These are phyloP conservation scores for Rhinoderma darwinii DNA, from an alignment of 2,113 vertebrate genomes.

Conservation along the genomic window DNA sequence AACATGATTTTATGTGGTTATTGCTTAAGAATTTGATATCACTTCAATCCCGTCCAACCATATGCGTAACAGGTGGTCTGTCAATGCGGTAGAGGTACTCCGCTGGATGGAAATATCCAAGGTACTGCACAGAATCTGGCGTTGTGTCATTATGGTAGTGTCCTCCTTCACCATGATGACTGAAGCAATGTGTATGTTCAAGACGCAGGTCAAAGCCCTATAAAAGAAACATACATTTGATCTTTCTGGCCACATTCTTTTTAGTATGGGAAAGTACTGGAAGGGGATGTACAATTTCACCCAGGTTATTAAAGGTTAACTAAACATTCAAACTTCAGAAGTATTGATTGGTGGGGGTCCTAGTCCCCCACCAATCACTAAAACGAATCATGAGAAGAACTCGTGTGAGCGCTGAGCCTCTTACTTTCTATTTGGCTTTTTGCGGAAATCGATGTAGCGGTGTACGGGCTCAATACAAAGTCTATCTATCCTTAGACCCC, in stretches of 20 bases:
- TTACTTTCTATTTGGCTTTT: no score
- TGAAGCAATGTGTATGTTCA: constrained; percentile 95
- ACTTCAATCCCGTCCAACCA: constrained; percentile 79
- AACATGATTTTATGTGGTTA: not conserved
- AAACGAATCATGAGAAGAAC: no score
- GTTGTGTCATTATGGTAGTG: constrained; percentile 96
- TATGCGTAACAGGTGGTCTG: constrained; percentile 81
- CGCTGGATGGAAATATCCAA: constrained; percentile 89
- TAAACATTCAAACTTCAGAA: no score
- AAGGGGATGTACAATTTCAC: no score
- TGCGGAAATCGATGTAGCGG: no score
- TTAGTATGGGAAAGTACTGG: no score
- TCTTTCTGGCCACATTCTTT: not conserved
- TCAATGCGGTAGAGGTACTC: constrained; percentile 92
- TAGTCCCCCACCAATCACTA: no score
- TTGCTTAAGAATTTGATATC: not conserved
- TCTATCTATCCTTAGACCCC: no score
- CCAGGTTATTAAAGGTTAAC: no score
- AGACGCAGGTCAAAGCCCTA: constrained; percentile 92
- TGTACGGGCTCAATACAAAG: no score
- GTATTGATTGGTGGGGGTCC: no score
- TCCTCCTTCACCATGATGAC: constrained; percentile 91
- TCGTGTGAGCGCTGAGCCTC: no score
- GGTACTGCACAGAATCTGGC: constrained; percentile 86
- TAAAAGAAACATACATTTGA: not conserved